Evolutionary conservation across 2,888 invertebrate genomes (phyloP), one percentile per base, ranked within the genome.

Genomic region (Platerodrilus igneus): DNA sequence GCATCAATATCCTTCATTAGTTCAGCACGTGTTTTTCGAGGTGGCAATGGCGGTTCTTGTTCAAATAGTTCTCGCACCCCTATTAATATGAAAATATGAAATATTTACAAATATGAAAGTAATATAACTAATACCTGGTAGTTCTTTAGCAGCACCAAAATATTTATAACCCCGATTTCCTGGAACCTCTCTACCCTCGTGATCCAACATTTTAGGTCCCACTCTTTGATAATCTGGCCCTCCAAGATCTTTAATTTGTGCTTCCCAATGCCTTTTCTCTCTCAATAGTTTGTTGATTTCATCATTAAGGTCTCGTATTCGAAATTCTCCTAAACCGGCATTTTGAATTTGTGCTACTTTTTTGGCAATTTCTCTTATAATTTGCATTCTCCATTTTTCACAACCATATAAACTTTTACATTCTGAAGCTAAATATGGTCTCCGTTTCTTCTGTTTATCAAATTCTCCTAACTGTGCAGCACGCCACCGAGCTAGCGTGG

Each of bases 321-420:
- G 82, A 66, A 96, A 99, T 70, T 99, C 99, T 2, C 99, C 99
- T n/a, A 99, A 75, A 40, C 99, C 99, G 50, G 99, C 93, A 71
- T 97, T 97, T 67, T 99, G 99, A 64, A 99, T 99, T 69, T 96
- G 94, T 1, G 97, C 90, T 0, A 99, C 97, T 74, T 99, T 99
- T 62, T 94, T 90, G 0, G 97, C 93, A 23, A 99, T 87, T 70
- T 99, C 99, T 38, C 95, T 76, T 37, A 99, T 91, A 42, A 99
- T 94, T 66, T 99, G 96, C 67, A 93, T 76, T 48, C 99, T 76
- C 86, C 94, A 97, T 71, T 92, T 94, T 64, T 99, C 96, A 19
- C 94, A 91, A 63, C 92, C 90, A 21, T 83, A 81, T 20, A 97
- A 67, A 61, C 91, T 91, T 52, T 83, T 83, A 71, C 97, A 99